phyloP scores from a whole-genome alignment of 2,797 vertebrate species.

The Sebastes cheni region DNA sequence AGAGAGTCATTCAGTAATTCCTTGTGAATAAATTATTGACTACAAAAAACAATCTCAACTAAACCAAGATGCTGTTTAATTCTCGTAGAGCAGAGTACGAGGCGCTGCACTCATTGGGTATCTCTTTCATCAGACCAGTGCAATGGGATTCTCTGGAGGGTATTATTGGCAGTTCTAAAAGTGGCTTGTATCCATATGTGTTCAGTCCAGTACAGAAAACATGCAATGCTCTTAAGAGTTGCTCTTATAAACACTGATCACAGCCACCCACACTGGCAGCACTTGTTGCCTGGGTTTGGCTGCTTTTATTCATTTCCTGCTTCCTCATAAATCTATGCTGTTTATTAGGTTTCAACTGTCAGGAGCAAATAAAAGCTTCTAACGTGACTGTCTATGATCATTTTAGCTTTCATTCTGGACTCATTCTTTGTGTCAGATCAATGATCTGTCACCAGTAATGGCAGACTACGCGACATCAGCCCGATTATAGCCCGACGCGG shows the following conservation, averaged over 20 bases:
- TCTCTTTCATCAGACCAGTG: slow-evolving; percentile 25
- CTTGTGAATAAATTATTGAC: not conserved
- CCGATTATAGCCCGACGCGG: no score
- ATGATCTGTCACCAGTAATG: not conserved
- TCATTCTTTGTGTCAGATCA: not conserved
- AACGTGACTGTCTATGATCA: not conserved
- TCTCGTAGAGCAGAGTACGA: not conserved
- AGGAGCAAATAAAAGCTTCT: not conserved
- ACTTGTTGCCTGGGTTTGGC: slow-evolving; percentile 25
- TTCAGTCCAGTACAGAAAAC: slow-evolving; percentile 53
- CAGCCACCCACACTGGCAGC: slow-evolving; percentile 41
- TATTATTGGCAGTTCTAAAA: slow-evolving; percentile 62
- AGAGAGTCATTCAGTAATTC: not conserved
- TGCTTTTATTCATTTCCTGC: not conserved
- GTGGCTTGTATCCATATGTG: slow-evolving; percentile 62
- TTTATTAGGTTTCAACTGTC: slow-evolving; percentile 10
- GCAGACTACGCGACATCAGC: no score
- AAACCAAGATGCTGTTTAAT: slow-evolving; percentile 3
- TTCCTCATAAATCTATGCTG: not conserved
- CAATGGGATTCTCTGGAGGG: slow-evolving; percentile 55
- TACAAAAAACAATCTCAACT: not conserved
- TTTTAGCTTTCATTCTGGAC: not conserved
- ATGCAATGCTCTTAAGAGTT: slow-evolving; percentile 42
- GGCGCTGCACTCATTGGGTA: not conserved
- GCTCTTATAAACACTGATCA: slow-evolving; percentile 56